Percentiles rank a stretch among this genome's conserved stretches.
Conservation (phyloP, 2,113 vertebrate species). For the Prinia subflava region DNA sequence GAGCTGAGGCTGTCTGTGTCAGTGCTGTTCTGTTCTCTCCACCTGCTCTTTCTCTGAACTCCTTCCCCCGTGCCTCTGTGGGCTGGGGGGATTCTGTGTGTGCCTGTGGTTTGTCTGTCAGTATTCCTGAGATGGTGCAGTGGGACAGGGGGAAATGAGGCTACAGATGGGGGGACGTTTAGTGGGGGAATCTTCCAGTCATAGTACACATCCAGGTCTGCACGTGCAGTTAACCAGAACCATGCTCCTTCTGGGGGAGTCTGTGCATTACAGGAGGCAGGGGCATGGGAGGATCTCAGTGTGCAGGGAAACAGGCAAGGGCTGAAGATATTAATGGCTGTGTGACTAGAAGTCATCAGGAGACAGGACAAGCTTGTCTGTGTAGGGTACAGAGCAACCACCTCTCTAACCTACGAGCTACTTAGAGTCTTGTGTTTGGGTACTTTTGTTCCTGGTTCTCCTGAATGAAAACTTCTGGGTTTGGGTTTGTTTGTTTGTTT, state of each 20-base stretch:
- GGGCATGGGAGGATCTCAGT: not conserved
- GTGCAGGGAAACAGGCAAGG: not conserved
- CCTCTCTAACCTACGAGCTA: not conserved
- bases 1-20: not conserved
- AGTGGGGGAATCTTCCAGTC: not conserved
- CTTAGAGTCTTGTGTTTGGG: not conserved
- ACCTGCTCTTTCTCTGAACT: not conserved
- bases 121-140: not conserved
- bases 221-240: not conserved
- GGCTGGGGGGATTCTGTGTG: not conserved
- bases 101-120: not conserved
- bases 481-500: not conserved
- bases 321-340: not conserved
- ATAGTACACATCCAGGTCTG: not conserved
- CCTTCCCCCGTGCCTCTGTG: not conserved
- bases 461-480: not conserved
- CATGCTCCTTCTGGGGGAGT: not conserved
- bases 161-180: not conserved
- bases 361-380: not conserved
- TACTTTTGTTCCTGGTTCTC: not conserved
- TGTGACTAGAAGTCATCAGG: not conserved
- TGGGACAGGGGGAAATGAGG: not conserved
- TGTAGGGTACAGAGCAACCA: not conserved
- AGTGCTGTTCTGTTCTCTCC: not conserved
- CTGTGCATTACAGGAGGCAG: not conserved